Evolutionary conservation across 1,140 invertebrate genomes (phyloP), one percentile per base, ranked within the genome.

Genomic region (Geopemphigus sp.): DNA sequence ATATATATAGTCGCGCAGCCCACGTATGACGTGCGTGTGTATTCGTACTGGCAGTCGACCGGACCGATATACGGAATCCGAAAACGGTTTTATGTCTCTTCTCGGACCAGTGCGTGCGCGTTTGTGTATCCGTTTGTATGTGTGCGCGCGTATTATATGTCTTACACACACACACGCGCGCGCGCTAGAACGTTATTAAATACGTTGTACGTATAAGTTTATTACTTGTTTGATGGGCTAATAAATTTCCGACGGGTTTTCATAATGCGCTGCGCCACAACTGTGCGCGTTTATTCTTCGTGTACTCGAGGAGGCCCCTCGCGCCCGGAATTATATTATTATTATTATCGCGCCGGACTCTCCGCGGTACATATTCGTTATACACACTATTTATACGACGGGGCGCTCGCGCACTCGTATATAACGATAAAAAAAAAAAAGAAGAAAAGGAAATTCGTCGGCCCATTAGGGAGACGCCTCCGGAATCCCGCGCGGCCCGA

Each of bases 201-300:
- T 76, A 76, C 73, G 73, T 76, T 76, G 73, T 76, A 73, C 70
- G 53, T 73, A 76, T 45, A 76, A 59, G 53, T 76, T 76, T 76
- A 76, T 76, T 76, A 76, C 73, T 57, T 45, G 73, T 76, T 76
- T 76, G 73, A 76, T 76, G 73, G 73, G 73, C 73, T 76, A 76
- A 76, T 76, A 76, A 76, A 76, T 76, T 76, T 59, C 56, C 73
- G 54, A 59, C 73, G 73, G 54, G 70, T 59, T 76, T 76, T 47
- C 29, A 57, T 47, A 57, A 76, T 59, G 73, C 73, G 45, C 73
- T 61, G 32, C 73, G 54, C 54, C 56, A 14, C 64, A 32, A 32
- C 64, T n/a, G 32, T 39, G 10, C 24, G 11, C 26, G 6, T 64
- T 5, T 57, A 63, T 2, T 29, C 10, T 32, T 32, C 4, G 61